Conservation (phyloP, 2,888 invertebrate genomes). For the Coenonympha arcania region DNA sequence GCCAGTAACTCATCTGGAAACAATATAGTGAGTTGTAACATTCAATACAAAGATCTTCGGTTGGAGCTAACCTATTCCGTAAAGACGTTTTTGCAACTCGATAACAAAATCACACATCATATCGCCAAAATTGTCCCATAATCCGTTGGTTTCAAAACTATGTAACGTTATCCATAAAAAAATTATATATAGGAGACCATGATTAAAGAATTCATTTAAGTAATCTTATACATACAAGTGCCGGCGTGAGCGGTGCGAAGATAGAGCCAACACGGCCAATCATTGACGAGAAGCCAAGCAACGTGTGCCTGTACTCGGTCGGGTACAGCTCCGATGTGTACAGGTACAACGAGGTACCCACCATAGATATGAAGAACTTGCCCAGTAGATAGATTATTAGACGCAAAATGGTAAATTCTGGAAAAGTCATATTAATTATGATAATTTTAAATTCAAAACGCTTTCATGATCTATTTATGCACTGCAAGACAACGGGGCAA, state of each 20-base stretch:
- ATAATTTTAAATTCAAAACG: background rate
- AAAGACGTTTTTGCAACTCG: too few species aligned
- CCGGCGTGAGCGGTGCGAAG: slow-evolving; percentile 31
- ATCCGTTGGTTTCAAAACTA: too few species aligned
- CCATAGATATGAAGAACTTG: slow-evolving; percentile 72
- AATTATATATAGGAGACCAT: too few species aligned
- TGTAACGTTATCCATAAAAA: too few species aligned
- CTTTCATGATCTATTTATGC: too few species aligned
- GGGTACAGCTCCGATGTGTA: slow-evolving; percentile 78
- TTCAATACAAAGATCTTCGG: too few species aligned
- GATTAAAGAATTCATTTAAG: background rate
- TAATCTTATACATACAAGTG: background rate
- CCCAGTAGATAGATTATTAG: slow-evolving; percentile 20
- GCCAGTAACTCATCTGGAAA: slow-evolving; percentile 45
- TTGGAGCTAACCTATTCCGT: too few species aligned
- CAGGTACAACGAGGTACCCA: slow-evolving; percentile 73
- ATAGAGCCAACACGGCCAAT: slow-evolving; percentile 77
- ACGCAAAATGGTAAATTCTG: slow-evolving; percentile 10
- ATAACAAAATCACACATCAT: too few species aligned
- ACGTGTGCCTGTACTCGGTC: slow-evolving; percentile 73
- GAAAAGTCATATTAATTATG: background rate
- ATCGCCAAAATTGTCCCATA: too few species aligned
- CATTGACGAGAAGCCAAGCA: slow-evolving; percentile 76
- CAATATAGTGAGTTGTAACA: too few species aligned
- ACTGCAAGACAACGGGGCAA: too few species aligned